phyloP scores from a whole-genome alignment of 2,888 invertebrate genomes.

The Pantelozetes paolii region DNA sequence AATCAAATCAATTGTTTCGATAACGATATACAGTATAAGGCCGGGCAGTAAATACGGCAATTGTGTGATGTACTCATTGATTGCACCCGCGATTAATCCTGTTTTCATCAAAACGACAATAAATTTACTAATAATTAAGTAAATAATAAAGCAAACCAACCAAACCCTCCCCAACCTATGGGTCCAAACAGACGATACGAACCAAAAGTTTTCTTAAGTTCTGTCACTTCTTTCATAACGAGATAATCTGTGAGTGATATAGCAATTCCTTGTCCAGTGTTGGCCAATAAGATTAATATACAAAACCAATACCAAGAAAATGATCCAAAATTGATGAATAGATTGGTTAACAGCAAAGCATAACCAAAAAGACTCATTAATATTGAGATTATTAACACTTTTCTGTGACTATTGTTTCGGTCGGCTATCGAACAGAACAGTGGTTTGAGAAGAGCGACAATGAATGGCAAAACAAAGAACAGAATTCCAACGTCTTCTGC shows the following conservation, averaged over 20 bases:
- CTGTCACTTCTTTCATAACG: constrained; percentile 43
- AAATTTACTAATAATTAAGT: no score
- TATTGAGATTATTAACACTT: constrained; percentile 28
- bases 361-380: constrained; percentile 37
- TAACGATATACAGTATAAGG: constrained; percentile 40
- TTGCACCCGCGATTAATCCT: constrained; percentile 40
- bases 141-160: constrained; percentile 12
- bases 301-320: constrained; percentile 41
- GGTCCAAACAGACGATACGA: constrained; percentile 46
- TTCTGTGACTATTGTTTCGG: constrained; percentile 27
- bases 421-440: constrained; percentile 47
- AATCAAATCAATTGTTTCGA: constrained; percentile 34
- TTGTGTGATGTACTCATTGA: constrained; percentile 35
- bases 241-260: constrained; percentile 46
- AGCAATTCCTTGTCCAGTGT: constrained; percentile 37
- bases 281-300: constrained; percentile 39
- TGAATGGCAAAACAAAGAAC: constrained; percentile 45
- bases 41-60: constrained; percentile 40
- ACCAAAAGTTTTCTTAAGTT: constrained; percentile 43
- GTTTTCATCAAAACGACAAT: no score
- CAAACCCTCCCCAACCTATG: constrained; percentile 45
- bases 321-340: not conserved
- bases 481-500: constrained; percentile 45
- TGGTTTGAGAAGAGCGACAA: constrained; percentile 46
- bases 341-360: constrained; percentile 31